A percentile compares a stretch with the other conserved stretches of the same genome.
Evolutionary conservation across 2,113 vertebrate species (phyloP).

Genomic region (Oncorhynchus masou): DNA sequence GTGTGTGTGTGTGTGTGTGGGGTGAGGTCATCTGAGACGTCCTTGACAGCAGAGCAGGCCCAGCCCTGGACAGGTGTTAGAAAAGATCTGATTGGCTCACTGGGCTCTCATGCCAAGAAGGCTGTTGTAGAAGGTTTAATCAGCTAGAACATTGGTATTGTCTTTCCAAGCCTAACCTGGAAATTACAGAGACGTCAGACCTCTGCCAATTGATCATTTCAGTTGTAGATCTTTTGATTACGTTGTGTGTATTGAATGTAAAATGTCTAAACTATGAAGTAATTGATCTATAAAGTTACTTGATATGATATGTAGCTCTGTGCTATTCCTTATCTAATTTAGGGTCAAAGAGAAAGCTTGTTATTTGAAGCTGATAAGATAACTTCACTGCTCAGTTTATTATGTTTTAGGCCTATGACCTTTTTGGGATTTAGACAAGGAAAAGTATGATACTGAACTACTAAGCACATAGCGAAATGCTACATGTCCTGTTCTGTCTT

Average conservation of each 20-base stretch:
- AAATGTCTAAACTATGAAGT: not conserved
- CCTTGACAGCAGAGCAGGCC: conserved; percentile 60
- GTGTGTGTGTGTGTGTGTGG: no score
- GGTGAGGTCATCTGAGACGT: conserved; percentile 62
- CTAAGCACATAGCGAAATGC: not conserved
- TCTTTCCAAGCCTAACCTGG: conserved; percentile 16
- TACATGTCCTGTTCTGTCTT: not conserved
- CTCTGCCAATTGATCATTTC: conserved; percentile 30
- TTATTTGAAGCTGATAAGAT: not conserved
- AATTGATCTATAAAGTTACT: not conserved
- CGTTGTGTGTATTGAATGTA: not conserved
- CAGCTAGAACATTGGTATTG: not conserved
- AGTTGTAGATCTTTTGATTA: conserved; percentile 19
- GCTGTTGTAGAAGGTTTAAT: conserved; percentile 3
- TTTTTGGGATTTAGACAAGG: not conserved
- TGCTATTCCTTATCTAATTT: not conserved
- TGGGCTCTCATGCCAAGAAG: conserved; percentile 5
- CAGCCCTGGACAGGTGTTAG: conserved; percentile 64
- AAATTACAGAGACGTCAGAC: conserved; percentile 21
- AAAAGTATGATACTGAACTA: not conserved
- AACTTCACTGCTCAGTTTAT: not conserved
- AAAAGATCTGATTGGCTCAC: conserved; percentile 28
- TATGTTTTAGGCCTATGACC: not conserved
- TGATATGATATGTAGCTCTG: not conserved
- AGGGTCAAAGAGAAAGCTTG: not conserved